Base-by-base conservation (phyloP, 1,140 invertebrate genomes). In the fruit fly (Drosophila melanogaster) region DNA sequence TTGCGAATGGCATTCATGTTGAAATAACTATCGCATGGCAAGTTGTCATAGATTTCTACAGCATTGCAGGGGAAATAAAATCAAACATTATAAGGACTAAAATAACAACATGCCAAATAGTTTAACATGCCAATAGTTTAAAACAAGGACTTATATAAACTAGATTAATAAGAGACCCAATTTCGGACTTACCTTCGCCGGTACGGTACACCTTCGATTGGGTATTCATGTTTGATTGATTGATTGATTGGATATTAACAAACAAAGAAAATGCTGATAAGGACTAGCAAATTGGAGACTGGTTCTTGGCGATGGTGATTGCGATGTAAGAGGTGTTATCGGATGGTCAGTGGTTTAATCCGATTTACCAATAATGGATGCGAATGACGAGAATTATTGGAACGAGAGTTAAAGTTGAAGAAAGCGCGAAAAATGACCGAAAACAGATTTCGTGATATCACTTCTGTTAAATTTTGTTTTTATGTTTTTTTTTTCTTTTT, bases 1-100 rank as follows among this genome's bases (percentile, higher is more conserved):
- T 91, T 91, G 67, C 90, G 89, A 70, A 92, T 91, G 71, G 89
- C 83, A 81, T 90, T 90, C 69, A 92, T 91, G 56, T 92, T 91
- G 64, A 92, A 92, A 44, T 76, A 89, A 38, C 71, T 69, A 77
- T 90, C 86, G 74, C 89, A 84, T 59, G 86, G 74, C 71, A 92
- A 76, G 71, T 92, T 92, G 58, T 92, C 91, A 46, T 92, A 92
- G 55, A 91, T 91, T 60, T 92, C 91, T 92, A 64, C 1, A 55
- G 79, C 3, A 17, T 22, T 3, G 10, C 8, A 46, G 7, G 11
- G 4, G 10, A 51, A 4, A 41, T n/a, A 49, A 47, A 12, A 43
- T n/a, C 14, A 22, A 54, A 59, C 1, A 19, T n/a, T 22, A 41
- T 15, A 17, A n/a, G 14, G 24, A 11, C n/a, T 26, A 15, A 38